These are phyloP conservation scores for Lasioglossum leucozonium DNA, from an alignment of 2,888 invertebrate species.

Conservation along the genomic window DNA sequence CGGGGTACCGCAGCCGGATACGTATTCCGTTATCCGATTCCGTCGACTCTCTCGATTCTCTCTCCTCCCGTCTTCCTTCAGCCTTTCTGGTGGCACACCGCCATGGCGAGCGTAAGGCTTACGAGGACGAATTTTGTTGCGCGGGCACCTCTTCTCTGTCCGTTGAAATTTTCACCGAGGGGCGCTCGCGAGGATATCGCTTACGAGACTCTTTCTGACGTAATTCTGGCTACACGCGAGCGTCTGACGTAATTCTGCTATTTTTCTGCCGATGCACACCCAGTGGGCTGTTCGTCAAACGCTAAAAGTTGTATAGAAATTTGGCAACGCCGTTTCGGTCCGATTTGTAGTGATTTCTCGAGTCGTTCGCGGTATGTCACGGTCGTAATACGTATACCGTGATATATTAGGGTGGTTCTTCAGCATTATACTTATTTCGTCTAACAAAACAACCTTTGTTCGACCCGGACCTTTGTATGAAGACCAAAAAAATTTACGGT, in stretches of 20 bases:
- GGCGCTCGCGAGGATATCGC: not conserved
- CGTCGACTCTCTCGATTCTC: slow-evolving; percentile 13
- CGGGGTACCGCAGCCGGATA: slow-evolving; percentile 45
- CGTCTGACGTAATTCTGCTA: slow-evolving; percentile 7
- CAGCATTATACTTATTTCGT: too few relatives aligned
- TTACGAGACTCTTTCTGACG: slow-evolving; percentile 3
- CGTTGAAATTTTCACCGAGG: not conserved
- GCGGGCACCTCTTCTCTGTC: not conserved
- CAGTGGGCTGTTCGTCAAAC: not conserved
- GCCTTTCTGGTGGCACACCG: not conserved
- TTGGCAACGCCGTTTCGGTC: too few relatives aligned
- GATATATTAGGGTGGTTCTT: too few relatives aligned
- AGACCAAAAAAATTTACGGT: too few relatives aligned
- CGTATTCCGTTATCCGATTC: slow-evolving; percentile 59
- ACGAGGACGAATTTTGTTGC: too few relatives aligned
- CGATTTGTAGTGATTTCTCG: too few relatives aligned
- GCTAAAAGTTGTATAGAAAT: not conserved
- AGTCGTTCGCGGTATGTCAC: too few relatives aligned
- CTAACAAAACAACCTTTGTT: too few relatives aligned
- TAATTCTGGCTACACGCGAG: not conserved
- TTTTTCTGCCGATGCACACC: not conserved
- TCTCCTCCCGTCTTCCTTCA: not conserved
- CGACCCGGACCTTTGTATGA: too few relatives aligned
- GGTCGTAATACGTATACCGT: too few relatives aligned
- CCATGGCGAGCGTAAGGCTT: not conserved